Percentiles rank a stretch among this genome's conserved stretches.
phyloP scores from a whole-genome alignment of 2,113 vertebrate genomes.

The Lophius piscatorius region DNA sequence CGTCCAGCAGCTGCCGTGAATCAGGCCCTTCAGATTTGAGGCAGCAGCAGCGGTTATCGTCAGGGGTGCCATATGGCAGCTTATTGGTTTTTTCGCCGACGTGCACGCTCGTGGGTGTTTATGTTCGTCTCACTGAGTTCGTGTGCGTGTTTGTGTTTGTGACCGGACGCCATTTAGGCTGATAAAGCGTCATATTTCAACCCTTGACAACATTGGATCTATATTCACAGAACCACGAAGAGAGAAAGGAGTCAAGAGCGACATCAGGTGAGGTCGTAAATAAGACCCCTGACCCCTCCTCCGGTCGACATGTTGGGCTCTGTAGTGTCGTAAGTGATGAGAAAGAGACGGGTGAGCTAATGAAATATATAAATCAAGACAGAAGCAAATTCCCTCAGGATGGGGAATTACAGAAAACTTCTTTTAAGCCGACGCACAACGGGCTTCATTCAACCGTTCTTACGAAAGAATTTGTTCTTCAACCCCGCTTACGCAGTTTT shows the following conservation, averaged over 20 bases:
- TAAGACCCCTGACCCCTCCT: neutral
- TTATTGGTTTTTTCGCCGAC: conserved; percentile 55
- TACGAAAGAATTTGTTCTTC: too few species aligned
- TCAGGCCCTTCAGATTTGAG: conserved; percentile 39
- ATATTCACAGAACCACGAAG: neutral
- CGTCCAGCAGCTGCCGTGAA: conserved; percentile 51
- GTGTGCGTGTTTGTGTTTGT: neutral
- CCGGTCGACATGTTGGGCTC: neutral
- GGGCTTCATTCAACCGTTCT: too few species aligned
- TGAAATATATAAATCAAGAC: conserved; percentile 17
- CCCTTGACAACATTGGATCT: neutral
- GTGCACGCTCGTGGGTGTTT: conserved; percentile 9
- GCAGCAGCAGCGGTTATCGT: conserved; percentile 16
- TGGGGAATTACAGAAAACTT: neutral
- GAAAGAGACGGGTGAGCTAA: neutral
- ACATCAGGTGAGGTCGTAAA: conserved; percentile 1
- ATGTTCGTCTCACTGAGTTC: neutral
- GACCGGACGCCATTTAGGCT: neutral
- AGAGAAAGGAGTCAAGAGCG: neutral
- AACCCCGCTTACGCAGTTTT: too few species aligned
- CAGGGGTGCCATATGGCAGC: conserved; percentile 33
- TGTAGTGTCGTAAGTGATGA: neutral
- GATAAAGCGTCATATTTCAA: conserved; percentile 11
- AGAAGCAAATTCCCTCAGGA: neutral
- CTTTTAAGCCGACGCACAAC: too few species aligned